Base-by-base conservation (phyloP, 1,140 invertebrate species). In the Epicauta chinensis region DNA sequence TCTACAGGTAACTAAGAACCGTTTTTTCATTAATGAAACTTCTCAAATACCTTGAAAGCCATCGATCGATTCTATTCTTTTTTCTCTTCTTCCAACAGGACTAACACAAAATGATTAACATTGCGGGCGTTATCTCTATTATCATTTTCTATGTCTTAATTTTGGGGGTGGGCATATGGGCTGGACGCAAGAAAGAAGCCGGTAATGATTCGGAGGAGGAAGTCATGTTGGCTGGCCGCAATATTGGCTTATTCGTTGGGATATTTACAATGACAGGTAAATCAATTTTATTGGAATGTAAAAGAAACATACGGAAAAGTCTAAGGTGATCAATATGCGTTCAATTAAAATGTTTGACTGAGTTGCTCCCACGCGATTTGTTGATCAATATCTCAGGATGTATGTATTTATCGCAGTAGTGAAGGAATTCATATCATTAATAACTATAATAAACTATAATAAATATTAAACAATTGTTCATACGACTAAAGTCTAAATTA, bases 261-360 rank as follows among this genome's bases (percentile, higher is more conserved):
- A 94, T 97, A 54, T 97, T 98, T 63, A 98, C 95, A 11, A 98
- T 98, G 95, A 98, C 95, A 71, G 89, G 90, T 92, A 72, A 74
- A 63, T 41, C 29, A 16, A 43, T n/a, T n/a, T n/a, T 1, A 16
- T 23, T 4, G 23, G 12, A 16, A 2, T 4, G 3, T 30, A 4
- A 10, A 30, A 30, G 10, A 30, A 5, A 30, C 29, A 5, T 10
- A 30, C 6, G 12, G 32, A n/a, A 34, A 23, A 23, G 23, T 23
- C 23, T 23, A 2, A 1, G 23, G 23, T 23, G 4, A 23, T 23
- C 23, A 23, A 7, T 23, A 23, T 5, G 23, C 7, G 23, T n/a
- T n/a, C n/a, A n/a, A n/a, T n/a, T n/a, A n/a, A n/a, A n/a, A n/a
- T n/a, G n/a, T n/a, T n/a, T n/a, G n/a, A n/a, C n/a, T n/a, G n/a